Evolutionary conservation across 35 echinoderm and acorn worm genomes (phyloP), one percentile per base, ranked within the genome.

Genomic region (Acanthaster planci): DNA sequence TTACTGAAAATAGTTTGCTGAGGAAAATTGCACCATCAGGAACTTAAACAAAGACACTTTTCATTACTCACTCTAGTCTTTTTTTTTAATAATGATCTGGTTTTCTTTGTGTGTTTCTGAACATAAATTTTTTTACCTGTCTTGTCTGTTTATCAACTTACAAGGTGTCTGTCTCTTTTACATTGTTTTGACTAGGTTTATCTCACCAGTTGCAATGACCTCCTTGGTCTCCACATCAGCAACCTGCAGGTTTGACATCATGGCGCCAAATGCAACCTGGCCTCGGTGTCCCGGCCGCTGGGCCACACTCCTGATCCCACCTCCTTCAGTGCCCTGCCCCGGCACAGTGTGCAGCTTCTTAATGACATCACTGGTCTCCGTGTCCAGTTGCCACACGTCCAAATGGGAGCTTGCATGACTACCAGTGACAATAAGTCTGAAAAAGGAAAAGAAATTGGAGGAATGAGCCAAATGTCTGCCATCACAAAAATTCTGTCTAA

Each of bases 341-440:
- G 64, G 64, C 64, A 72, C 26, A 12, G 64, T 31, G 23, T 19
- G 34, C 7, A 72, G 64, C 34, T 72, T 72, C 64, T 72, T 72
- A 5, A 72, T 34, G 34, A 72, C 64, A 72, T 72, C 64, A 72
- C 10, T 72, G 64, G 64, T 72, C 64, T 72, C 64, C 30, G 64
- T 72, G 23, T 34, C 64, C 26, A 72, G 64, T 23, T 72, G 64
- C 64, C 64, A 72, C 9, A 72, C 64, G 30, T 72, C 29, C 23
- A 72, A 26, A 29, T 72, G 26, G 4, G 29, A 14, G 64, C 64
- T 72, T 10, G 34, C 26, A 16, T 72, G 64, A 36, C 64, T 72
- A 72, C 64, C 64, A 72, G 64, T 72, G 34, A 72, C 64, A 72
- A 72, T 3, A 19, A 72, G 64, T 72, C 64, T 72, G 29, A 7